phyloP scores from a whole-genome alignment of 2,113 vertebrate genomes.

The Calypte anna region DNA sequence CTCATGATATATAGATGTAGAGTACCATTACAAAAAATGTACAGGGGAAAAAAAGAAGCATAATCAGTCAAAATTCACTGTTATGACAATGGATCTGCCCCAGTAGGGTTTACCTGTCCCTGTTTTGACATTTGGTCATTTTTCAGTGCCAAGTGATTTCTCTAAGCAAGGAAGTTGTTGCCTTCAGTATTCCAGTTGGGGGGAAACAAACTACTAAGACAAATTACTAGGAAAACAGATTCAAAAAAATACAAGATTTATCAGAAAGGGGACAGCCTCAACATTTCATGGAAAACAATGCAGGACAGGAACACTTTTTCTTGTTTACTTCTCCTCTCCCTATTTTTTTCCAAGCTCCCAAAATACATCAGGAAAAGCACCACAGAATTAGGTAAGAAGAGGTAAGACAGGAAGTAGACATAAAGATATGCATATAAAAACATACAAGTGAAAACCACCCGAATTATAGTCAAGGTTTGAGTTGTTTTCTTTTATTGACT shows the following conservation, averaged over 20 bases:
- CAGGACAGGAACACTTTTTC: not conserved
- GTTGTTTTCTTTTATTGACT: slow-evolving; percentile 30
- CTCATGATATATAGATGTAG: not conserved
- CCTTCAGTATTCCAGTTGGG: not conserved
- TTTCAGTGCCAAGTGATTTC: not conserved
- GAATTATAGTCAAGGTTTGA: not conserved
- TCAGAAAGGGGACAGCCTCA: not conserved
- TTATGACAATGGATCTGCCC: not conserved
- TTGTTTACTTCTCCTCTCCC: not conserved
- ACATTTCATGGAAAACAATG: not conserved
- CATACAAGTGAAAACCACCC: not conserved
- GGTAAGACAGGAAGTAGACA: not conserved
- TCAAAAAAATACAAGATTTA: not conserved
- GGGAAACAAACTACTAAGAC: not conserved
- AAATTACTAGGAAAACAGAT: not conserved
- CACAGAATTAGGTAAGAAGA: not conserved
- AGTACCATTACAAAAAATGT: not conserved
- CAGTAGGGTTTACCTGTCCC: not conserved
- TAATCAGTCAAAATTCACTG: not conserved
- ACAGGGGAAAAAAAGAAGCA: not conserved
- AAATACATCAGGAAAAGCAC: not conserved
- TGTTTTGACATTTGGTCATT: not conserved
- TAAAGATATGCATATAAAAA: slow-evolving; percentile 29
- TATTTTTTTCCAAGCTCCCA: not conserved
- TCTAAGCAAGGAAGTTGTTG: not conserved